Conservation (phyloP, 2,888 invertebrate genomes). For the Pachycephus smyrnensis region DNA sequence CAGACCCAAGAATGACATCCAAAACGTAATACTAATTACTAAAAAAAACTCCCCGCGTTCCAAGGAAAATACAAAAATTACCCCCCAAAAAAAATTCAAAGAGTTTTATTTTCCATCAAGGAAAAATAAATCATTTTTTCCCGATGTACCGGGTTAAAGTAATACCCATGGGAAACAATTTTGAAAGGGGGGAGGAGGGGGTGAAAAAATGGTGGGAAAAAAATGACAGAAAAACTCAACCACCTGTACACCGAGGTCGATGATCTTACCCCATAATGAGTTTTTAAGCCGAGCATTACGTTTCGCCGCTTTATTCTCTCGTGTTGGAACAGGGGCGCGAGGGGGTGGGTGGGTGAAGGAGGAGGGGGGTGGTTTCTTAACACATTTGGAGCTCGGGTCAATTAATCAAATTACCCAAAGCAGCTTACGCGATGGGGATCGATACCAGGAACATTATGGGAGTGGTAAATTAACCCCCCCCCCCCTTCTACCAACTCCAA, state of each 20-base stretch:
- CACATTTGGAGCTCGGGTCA: background rate
- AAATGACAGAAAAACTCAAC: background rate
- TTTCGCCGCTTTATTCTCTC: conserved; percentile 12
- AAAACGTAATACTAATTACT: too few relatives aligned
- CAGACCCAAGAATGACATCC: too few relatives aligned
- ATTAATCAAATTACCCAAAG: conserved; percentile 21
- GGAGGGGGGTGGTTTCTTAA: background rate
- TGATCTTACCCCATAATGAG: conserved; percentile 11
- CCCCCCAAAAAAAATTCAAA: too few relatives aligned
- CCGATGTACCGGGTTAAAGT: background rate
- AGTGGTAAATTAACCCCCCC: conserved; percentile 10
- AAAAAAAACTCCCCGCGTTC: too few relatives aligned
- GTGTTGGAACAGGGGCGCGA: background rate
- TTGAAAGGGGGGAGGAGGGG: background rate
- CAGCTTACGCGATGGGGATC: conserved; percentile 13
- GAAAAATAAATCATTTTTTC: too few relatives aligned
- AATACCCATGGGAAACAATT: background rate
- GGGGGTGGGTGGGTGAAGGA: background rate
- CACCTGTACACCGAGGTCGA: background rate
- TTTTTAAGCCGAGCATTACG: conserved; percentile 12
- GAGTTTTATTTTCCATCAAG: too few relatives aligned
- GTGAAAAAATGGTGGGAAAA: background rate
- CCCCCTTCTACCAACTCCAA: background rate
- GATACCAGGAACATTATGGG: conserved; percentile 18
- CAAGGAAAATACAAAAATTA: too few relatives aligned